Evolutionary conservation across 2,888 invertebrate species (phyloP).

Genomic region (Eristalinus aeneus): DNA sequence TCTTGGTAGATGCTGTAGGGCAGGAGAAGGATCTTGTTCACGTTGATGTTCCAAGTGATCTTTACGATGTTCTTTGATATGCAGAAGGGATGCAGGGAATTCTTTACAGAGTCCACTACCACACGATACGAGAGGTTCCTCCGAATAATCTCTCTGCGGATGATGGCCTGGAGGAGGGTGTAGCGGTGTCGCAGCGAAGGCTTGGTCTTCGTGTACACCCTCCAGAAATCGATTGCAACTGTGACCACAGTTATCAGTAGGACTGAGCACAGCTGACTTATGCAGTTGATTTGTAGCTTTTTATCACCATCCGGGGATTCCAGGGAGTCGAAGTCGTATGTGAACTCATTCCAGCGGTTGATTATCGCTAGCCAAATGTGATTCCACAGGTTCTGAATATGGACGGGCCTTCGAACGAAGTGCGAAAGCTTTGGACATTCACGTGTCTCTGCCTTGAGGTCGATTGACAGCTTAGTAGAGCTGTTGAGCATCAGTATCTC

Average conservation of each 20-base stretch:
- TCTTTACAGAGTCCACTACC: constrained; percentile 78
- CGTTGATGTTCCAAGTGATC: constrained; percentile 77
- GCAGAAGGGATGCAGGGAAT: constrained; percentile 81
- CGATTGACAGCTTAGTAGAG: constrained; percentile 51
- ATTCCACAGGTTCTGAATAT: constrained; percentile 85
- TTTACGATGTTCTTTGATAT: constrained; percentile 76
- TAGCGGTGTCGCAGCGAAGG: constrained; percentile 74
- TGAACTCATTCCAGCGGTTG: constrained; percentile 90
- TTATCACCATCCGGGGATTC: constrained; percentile 83
- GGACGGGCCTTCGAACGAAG: constrained; percentile 84
- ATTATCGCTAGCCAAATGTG: constrained; percentile 86
- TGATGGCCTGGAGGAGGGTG: constrained; percentile 74
- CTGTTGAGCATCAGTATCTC: constrained; percentile 86
- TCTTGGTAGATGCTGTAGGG: constrained; percentile 77
- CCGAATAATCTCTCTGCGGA: constrained; percentile 78
- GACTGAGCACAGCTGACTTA: constrained; percentile 82
- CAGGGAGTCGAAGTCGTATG: constrained; percentile 88
- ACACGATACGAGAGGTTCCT: constrained; percentile 79
- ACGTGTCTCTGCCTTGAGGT: constrained; percentile 29
- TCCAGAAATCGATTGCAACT: constrained; percentile 84
- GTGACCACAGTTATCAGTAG: constrained; percentile 85
- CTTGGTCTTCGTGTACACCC: constrained; percentile 81
- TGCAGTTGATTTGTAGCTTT: constrained; percentile 74
- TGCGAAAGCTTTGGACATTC: constrained; percentile 79
- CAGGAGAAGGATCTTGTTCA: constrained; percentile 74